Evolutionary conservation across 2,113 vertebrate species (phyloP).

Genomic region (Melanotaenia duboulayi): DNA sequence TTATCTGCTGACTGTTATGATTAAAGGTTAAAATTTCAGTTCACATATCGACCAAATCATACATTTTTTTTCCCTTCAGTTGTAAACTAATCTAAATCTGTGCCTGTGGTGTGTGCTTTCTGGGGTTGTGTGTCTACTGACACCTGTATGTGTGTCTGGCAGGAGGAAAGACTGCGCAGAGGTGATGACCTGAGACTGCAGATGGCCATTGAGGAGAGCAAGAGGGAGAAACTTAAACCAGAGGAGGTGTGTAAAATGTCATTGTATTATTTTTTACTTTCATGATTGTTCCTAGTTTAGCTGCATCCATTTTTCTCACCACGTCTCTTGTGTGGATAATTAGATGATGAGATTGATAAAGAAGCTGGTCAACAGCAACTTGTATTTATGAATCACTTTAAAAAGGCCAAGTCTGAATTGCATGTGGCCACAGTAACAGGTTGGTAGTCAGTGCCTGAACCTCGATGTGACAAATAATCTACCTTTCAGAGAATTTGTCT

Average conservation of each 20-base stretch:
- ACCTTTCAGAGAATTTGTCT: too few species aligned
- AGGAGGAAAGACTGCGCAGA: conserved; percentile 91
- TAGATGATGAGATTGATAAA: neutral
- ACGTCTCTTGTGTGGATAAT: neutral
- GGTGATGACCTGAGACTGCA: conserved; percentile 92
- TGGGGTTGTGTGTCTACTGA: conserved; percentile 32
- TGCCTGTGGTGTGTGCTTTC: conserved; percentile 19
- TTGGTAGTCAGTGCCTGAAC: neutral
- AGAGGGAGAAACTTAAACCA: conserved; percentile 86
- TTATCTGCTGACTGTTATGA: neutral
- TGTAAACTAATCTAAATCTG: conserved; percentile 30
- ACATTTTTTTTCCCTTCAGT: neutral
- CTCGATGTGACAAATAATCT: too few species aligned
- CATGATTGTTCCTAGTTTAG: neutral
- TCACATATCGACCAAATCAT: neutral
- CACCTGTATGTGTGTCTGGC: conserved; percentile 67
- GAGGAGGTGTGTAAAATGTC: conserved; percentile 81
- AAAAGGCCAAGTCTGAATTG: neutral
- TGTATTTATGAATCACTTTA: neutral
- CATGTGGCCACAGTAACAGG: neutral
- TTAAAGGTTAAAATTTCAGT: conserved; percentile 12
- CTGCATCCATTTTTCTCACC: neutral
- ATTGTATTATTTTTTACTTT: neutral
- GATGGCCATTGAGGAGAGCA: conserved; percentile 95
- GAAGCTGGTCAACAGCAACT: neutral